Evolutionary conservation across 2,797 vertebrate genomes (phyloP).

Genomic region (Gobio occitaniae): DNA sequence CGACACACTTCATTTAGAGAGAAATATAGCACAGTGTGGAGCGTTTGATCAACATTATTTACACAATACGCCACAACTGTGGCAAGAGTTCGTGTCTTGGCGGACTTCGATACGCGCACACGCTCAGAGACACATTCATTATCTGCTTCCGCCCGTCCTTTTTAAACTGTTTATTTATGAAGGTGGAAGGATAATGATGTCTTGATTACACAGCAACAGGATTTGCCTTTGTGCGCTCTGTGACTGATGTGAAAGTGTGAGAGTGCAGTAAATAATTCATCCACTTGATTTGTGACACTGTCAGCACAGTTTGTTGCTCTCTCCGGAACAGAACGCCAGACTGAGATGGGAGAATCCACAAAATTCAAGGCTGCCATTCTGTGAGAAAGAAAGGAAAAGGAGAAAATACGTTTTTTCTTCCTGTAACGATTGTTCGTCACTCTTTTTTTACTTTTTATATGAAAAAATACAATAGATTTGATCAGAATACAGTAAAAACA

Average conservation of each 20-base stretch:
- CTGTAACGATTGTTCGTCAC: background rate
- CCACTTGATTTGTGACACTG: slow-evolving; percentile 26
- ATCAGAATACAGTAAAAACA: background rate
- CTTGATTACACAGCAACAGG: slow-evolving; percentile 61
- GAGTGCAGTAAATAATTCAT: slow-evolving; percentile 52
- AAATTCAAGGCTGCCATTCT: background rate
- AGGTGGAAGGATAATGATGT: slow-evolving; percentile 58
- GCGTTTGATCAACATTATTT: slow-evolving; percentile 73
- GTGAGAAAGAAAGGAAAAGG: background rate
- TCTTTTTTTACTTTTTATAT: background rate
- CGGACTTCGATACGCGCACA: slow-evolving; percentile 36
- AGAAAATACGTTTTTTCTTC: background rate
- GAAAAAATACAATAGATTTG: background rate
- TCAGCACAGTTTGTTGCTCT: slow-evolving; percentile 37
- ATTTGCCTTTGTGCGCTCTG: slow-evolving; percentile 47
- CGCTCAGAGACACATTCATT: slow-evolving; percentile 41
- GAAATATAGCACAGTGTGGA: slow-evolving; percentile 67
- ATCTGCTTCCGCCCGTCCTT: slow-evolving; percentile 43
- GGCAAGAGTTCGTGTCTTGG: slow-evolving; percentile 50
- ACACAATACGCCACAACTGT: slow-evolving; percentile 62
- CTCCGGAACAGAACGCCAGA: slow-evolving; percentile 14
- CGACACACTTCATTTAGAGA: slow-evolving; percentile 77
- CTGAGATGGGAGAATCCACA: background rate
- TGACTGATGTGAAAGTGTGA: slow-evolving; percentile 48
- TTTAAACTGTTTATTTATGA: slow-evolving; percentile 65